Evolutionary conservation across 1,140 invertebrate genomes (phyloP), one percentile per base, ranked within the genome.

Genomic region (Spodoptera frugiperda): DNA sequence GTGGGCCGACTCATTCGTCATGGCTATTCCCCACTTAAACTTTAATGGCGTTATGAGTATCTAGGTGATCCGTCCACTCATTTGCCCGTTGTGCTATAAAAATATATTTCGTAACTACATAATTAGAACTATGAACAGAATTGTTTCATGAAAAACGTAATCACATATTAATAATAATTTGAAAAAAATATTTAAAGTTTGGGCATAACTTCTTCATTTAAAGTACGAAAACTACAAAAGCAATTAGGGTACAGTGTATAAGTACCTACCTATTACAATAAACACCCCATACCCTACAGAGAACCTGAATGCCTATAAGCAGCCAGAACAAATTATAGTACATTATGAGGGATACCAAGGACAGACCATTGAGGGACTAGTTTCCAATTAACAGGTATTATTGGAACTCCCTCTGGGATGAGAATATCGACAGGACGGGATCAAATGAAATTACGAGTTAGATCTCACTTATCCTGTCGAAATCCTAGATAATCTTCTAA

Each of bases 371-470:
- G 17, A 48, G 76, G 70, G 76, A 79, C 73, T 76, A 78, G 78
- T 78, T 81, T 79, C 77, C 79, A 84, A 84, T 84, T 84, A 84
- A 84, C 77, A 78, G 76, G 78, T 81, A 82, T 84, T 82, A 84
- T 67, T 53, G 63, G 70, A 74, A 75, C 61, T 53, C 68, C 72
- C 39, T 49, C 53, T 21, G 61, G 75, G 65, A 74, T 68, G 33
- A 67, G 76, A 79, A 78, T 78, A 80, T 82, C 81, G 83, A 81
- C 78, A 81, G 83, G 59, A 63, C 33, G 63, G 79, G 81, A 81
- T 82, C 77, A 80, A 81, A 81, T 81, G 73, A 84, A 78, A 79
- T 82, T 82, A 82, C 74, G 76, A 81, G 78, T 77, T 78, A 77
- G 77, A 76, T 80, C 79, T 68, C 76, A 84, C 77, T 84, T 82